These are phyloP conservation scores for Drosophila nigrodunni DNA, from an alignment of 1,140 invertebrate species.

Conservation along the genomic window DNA sequence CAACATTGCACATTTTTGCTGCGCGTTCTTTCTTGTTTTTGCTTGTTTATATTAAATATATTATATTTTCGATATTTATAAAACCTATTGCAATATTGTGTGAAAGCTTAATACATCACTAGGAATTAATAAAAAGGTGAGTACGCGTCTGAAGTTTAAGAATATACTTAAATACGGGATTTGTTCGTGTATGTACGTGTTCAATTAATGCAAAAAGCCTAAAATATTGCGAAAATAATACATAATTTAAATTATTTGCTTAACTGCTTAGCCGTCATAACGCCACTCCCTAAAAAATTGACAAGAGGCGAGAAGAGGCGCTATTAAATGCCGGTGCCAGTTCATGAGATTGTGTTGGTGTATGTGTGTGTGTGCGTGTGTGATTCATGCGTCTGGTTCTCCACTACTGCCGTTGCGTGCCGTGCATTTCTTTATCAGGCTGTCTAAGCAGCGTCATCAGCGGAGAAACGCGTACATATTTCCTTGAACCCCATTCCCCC, in stretches of 20 bases:
- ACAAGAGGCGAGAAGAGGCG: slow-evolving; percentile 31
- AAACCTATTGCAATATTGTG: slow-evolving; percentile 6
- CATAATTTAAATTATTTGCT: slow-evolving; percentile 19
- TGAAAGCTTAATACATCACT: slow-evolving; percentile 1
- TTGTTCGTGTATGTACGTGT: neutral
- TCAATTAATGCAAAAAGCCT: neutral
- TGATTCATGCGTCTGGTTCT: slow-evolving; percentile 67
- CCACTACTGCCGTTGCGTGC: slow-evolving; percentile 46
- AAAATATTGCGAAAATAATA: neutral
- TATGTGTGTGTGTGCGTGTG: slow-evolving; percentile 20
- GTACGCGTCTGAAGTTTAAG: slow-evolving; percentile 15
- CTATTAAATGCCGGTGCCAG: slow-evolving; percentile 59
- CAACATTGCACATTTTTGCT: slow-evolving; percentile 43
- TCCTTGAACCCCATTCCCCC: slow-evolving; percentile 59
- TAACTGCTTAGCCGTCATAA: slow-evolving; percentile 30
- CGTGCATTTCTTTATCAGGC: slow-evolving; percentile 70
- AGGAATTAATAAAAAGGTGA: slow-evolving; percentile 53
- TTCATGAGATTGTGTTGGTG: slow-evolving; percentile 24
- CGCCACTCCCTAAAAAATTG: slow-evolving; percentile 69
- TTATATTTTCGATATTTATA: slow-evolving; percentile 21
- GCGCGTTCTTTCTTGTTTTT: slow-evolving; percentile 54
- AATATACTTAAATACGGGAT: neutral
- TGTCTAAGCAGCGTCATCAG: slow-evolving; percentile 55
- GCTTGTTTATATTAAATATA: slow-evolving; percentile 45
- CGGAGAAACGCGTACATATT: slow-evolving; percentile 30